These are phyloP conservation scores for Argyra leucocephala DNA, from an alignment of 2,888 invertebrate genomes.

Conservation along the genomic window DNA sequence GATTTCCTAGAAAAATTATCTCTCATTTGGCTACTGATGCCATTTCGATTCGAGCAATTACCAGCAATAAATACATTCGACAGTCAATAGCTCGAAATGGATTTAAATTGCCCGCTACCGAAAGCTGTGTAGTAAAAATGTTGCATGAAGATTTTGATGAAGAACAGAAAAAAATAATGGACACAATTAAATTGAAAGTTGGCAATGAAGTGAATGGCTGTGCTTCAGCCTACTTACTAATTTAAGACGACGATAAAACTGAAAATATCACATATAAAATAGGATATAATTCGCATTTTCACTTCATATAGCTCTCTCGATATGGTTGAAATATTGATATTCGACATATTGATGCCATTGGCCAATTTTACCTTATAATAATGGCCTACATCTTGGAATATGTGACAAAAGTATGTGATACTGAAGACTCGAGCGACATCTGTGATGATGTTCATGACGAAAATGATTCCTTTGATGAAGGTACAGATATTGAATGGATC, in stretches of 20 bases:
- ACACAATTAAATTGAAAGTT: background rate
- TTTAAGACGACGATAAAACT: slow-evolving; percentile 8
- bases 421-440: background rate
- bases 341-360: no score
- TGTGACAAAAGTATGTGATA: background rate
- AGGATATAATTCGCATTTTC: no score
- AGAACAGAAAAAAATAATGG: slow-evolving; percentile 2
- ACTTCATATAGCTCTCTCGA: no score
- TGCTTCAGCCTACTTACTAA: background rate
- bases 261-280: no score
- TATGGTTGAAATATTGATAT: slow-evolving; percentile 5
- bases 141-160: no score
- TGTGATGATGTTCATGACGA: no score
- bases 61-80: slow-evolving; percentile 13
- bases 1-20: slow-evolving; percentile 2
- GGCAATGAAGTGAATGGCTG: background rate
- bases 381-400: slow-evolving; percentile 2
- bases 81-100: slow-evolving; percentile 10
- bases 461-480: slow-evolving; percentile 1
- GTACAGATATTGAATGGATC: background rate
- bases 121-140: slow-evolving; percentile 8
- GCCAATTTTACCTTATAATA: no score
- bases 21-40: slow-evolving; percentile 11
- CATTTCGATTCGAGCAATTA: slow-evolving; percentile 12
- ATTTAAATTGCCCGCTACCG: slow-evolving; percentile 11